Conservation (phyloP, 2,888 invertebrate species). For the Congeria kusceri region DNA sequence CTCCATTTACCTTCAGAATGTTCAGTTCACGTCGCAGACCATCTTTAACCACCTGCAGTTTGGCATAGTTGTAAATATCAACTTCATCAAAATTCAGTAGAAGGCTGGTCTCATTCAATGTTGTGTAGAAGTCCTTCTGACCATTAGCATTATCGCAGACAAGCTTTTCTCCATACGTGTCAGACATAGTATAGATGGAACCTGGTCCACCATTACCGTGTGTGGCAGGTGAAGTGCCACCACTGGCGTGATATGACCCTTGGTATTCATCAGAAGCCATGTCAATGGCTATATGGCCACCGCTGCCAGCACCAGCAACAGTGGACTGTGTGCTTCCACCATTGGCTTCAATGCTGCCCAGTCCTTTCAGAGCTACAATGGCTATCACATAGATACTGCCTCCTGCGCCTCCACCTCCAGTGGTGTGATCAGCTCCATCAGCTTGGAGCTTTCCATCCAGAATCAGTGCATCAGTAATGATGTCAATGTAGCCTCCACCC, state of each 20-base stretch:
- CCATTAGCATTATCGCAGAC: constrained; percentile 73
- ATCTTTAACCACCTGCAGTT: constrained; percentile 71
- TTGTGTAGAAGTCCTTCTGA: constrained; percentile 72
- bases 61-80: constrained; percentile 72
- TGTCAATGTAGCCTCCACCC: constrained; percentile 72
- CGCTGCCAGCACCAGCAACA: constrained; percentile 73
- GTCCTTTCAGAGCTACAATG: constrained; percentile 64
- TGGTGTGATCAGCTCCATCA: constrained; percentile 59
- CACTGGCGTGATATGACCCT: constrained; percentile 65
- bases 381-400: constrained; percentile 73
- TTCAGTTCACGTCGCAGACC: constrained; percentile 60
- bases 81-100: constrained; percentile 68
- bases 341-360: constrained; percentile 67
- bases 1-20: constrained; percentile 72
- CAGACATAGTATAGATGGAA: constrained; percentile 67
- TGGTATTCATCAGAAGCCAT: constrained; percentile 58
- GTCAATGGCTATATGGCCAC: constrained; percentile 73
- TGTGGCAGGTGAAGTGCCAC: constrained; percentile 64
- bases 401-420: constrained; percentile 75
- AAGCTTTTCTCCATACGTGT: constrained; percentile 63
- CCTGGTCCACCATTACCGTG: constrained; percentile 75
- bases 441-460: constrained; percentile 75
- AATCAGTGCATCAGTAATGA: constrained; percentile 63
- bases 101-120: constrained; percentile 61
- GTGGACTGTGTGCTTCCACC: constrained; percentile 67